phyloP scores from a whole-genome alignment of 2,888 invertebrate species.

The Cerastoderma edule region DNA sequence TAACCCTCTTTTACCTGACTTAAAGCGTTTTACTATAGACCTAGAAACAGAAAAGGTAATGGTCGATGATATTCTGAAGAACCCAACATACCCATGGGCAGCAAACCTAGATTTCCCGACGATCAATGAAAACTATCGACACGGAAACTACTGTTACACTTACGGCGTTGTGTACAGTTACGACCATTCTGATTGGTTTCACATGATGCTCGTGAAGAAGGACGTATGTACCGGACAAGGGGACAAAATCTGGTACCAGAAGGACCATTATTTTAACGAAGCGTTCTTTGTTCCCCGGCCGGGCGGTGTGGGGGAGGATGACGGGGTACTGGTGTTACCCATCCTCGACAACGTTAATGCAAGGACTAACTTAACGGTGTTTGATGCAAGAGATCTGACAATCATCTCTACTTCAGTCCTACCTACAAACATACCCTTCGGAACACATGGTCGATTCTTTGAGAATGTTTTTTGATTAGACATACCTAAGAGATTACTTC shows the following conservation, averaged over 20 bases:
- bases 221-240: slow-evolving; percentile 67
- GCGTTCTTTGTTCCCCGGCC: slow-evolving; percentile 75
- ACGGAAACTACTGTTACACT: slow-evolving; percentile 71
- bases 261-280: slow-evolving; percentile 71
- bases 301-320: slow-evolving; percentile 70
- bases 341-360: slow-evolving; percentile 68
- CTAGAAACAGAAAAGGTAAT: not conserved
- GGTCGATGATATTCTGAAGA: not conserved
- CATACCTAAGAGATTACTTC: too few relatives aligned
- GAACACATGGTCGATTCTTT: slow-evolving; percentile 78
- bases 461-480: not conserved
- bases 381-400: slow-evolving; percentile 64
- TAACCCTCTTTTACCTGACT: not conserved
- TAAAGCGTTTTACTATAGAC: slow-evolving; percentile 1
- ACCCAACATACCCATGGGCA: slow-evolving; percentile 51
- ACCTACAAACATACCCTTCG: slow-evolving; percentile 74
- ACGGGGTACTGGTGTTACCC: slow-evolving; percentile 74
- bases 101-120: slow-evolving; percentile 72
- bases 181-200: slow-evolving; percentile 62
- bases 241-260: slow-evolving; percentile 63
- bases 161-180: slow-evolving; percentile 72
- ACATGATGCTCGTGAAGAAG: slow-evolving; percentile 75
- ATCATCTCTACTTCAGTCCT: slow-evolving; percentile 62
- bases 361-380: slow-evolving; percentile 49
- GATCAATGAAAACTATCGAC: slow-evolving; percentile 74